Evolutionary conservation across 2,797 vertebrate species (phyloP).

Genomic region (Chiroxiphia lanceolata): DNA sequence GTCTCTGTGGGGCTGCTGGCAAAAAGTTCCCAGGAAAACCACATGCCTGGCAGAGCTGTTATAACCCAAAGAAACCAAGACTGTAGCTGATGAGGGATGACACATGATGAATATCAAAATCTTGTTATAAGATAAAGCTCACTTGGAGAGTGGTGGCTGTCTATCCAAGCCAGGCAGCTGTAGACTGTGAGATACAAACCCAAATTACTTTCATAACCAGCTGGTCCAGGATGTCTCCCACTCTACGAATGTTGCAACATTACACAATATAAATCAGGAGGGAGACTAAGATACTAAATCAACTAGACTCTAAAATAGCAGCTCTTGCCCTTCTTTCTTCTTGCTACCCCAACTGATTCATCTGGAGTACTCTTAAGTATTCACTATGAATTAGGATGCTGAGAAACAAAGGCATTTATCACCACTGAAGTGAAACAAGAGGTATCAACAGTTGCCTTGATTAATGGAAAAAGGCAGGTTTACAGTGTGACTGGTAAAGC

Average conservation of each 20-base stretch:
- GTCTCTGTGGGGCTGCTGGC: slow-evolving; percentile 13
- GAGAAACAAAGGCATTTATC: slow-evolving; percentile 17
- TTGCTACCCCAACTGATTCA: background rate
- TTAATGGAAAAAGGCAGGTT: background rate
- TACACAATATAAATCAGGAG: background rate
- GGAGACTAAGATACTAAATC: background rate
- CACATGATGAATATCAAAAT: background rate
- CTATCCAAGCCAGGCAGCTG: background rate
- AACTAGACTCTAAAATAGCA: background rate
- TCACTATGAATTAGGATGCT: background rate
- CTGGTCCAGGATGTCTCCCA: background rate
- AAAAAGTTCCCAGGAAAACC: background rate
- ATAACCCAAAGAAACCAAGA: background rate
- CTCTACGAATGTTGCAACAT: background rate
- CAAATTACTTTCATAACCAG: background rate
- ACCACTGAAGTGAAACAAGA: background rate
- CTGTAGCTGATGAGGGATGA: background rate
- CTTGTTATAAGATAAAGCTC: background rate
- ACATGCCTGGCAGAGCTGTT: background rate
- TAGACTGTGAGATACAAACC: background rate
- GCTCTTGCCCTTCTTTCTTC: background rate
- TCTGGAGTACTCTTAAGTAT: background rate
- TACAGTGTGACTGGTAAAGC: background rate
- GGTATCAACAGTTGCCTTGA: background rate
- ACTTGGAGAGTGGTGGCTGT: background rate